A percentile compares a stretch with the other conserved stretches of the same genome.
Conservation (phyloP, 1,140 invertebrate genomes). For the Laupala kohalensis region DNA sequence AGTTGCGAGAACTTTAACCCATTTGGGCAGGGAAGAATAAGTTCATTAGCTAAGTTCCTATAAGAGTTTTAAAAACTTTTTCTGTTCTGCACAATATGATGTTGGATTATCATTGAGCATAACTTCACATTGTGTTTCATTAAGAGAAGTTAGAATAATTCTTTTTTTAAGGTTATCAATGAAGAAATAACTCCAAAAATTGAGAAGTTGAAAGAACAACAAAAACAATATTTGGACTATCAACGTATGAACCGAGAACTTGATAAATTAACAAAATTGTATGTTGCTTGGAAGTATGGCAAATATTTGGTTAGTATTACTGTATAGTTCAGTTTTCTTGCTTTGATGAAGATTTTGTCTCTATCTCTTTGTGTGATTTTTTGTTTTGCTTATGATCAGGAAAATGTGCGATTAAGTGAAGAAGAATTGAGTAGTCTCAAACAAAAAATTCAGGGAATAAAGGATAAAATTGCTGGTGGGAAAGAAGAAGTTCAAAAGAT, state of each 20-base stretch:
- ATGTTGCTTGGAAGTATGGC: conserved; percentile 58
- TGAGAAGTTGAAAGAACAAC: conserved; percentile 73
- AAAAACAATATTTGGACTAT: conserved; percentile 74
- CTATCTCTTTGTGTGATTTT: neutral
- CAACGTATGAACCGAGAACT: conserved; percentile 76
- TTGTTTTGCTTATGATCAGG: neutral
- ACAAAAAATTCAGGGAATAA: conserved; percentile 24
- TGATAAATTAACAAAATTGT: conserved; percentile 67
- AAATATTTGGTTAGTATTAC: conserved; percentile 23
- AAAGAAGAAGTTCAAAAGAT: conserved; percentile 33
- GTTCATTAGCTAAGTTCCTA: too few relatives aligned
- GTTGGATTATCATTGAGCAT: too few relatives aligned
- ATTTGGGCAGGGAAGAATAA: too few relatives aligned
- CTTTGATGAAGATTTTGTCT: neutral
- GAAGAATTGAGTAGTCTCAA: conserved; percentile 26
- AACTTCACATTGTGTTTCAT: too few relatives aligned
- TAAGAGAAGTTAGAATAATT: too few relatives aligned
- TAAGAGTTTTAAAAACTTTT: too few relatives aligned
- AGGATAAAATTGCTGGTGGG: conserved; percentile 29
- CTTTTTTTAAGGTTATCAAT: conserved; percentile 52
- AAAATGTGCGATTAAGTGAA: conserved; percentile 20
- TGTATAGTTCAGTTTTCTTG: conserved; percentile 18
- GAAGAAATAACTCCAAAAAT: conserved; percentile 84
- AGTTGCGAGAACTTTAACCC: too few relatives aligned
- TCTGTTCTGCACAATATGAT: too few relatives aligned